A percentile compares a stretch with the other conserved stretches of the same genome.
Evolutionary conservation across 1,140 invertebrate genomes (phyloP).

Genomic region (Aporrectodea caliginosa): DNA sequence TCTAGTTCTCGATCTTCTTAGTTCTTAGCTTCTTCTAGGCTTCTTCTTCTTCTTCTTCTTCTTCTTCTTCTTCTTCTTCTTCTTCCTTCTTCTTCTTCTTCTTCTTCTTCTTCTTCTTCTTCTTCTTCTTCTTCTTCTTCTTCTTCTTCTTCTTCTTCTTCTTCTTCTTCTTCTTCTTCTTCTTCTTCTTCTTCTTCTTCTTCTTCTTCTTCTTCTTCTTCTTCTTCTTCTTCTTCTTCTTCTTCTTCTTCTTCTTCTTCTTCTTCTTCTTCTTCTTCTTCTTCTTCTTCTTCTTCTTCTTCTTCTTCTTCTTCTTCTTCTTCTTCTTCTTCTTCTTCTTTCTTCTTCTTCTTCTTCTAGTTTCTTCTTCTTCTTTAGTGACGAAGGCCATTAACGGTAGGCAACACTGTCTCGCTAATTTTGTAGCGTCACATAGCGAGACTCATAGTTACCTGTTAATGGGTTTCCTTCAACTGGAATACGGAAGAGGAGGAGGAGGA

Average conservation of each 20-base stretch:
- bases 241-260: background rate
- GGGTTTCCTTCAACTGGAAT: background rate
- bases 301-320: background rate
- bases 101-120: background rate
- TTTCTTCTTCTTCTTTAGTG: background rate
- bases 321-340: slow-evolving; percentile 3
- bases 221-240: background rate
- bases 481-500: background rate
- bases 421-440: too few species aligned
- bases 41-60: background rate
- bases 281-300: background rate
- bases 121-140: background rate
- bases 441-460: background rate
- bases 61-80: background rate
- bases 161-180: background rate
- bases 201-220: background rate
- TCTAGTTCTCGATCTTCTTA: background rate
- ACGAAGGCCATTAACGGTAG: too few species aligned
- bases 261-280: background rate
- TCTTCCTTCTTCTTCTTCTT: background rate
- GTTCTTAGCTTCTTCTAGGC: background rate
- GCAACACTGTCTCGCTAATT: too few species aligned
- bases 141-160: background rate
- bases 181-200: background rate
- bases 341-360: background rate